Evolutionary conservation across 2,113 vertebrate genomes (phyloP).

Genomic region (Microtus pennsylvanicus): DNA sequence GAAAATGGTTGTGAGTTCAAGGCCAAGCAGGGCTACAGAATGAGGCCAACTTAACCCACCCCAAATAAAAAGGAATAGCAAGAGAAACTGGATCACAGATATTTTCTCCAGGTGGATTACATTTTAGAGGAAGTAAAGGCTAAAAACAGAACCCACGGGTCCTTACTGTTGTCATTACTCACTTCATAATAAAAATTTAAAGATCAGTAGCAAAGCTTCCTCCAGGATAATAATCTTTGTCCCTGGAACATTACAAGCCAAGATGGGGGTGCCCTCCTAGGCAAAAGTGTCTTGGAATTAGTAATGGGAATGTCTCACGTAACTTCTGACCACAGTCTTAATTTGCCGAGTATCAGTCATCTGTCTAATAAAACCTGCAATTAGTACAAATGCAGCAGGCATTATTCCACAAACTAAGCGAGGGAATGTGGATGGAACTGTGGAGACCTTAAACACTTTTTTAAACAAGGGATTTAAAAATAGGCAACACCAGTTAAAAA

Average conservation of each 20-base stretch:
- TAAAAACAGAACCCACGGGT: slow-evolving; percentile 55
- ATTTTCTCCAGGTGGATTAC: slow-evolving; percentile 43
- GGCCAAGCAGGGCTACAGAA: background rate
- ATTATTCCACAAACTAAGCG: slow-evolving; percentile 55
- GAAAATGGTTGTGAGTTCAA: background rate
- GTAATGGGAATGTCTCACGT: slow-evolving; percentile 83
- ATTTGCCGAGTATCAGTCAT: slow-evolving; percentile 81
- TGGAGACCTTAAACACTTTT: slow-evolving; percentile 44
- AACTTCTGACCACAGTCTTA: slow-evolving; percentile 81
- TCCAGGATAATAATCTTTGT: slow-evolving; percentile 84
- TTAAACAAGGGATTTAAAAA: slow-evolving; percentile 29
- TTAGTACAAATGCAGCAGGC: slow-evolving; percentile 78
- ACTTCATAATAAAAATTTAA: slow-evolving; percentile 74
- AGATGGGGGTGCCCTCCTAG: slow-evolving; percentile 74
- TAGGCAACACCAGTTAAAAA: background rate
- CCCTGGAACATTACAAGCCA: slow-evolving; percentile 77
- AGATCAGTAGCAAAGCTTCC: slow-evolving; percentile 82
- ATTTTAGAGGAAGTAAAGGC: slow-evolving; percentile 46
- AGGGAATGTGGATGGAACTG: slow-evolving; percentile 9
- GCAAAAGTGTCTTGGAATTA: slow-evolving; percentile 76
- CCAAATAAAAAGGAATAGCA: background rate
- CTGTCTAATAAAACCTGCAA: slow-evolving; percentile 82
- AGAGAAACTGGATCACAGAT: slow-evolving; percentile 15
- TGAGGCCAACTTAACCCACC: background rate
- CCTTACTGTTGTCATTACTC: slow-evolving; percentile 69